Base-by-base conservation (phyloP, 2,113 vertebrate genomes). In the Paradisaea rubra region DNA sequence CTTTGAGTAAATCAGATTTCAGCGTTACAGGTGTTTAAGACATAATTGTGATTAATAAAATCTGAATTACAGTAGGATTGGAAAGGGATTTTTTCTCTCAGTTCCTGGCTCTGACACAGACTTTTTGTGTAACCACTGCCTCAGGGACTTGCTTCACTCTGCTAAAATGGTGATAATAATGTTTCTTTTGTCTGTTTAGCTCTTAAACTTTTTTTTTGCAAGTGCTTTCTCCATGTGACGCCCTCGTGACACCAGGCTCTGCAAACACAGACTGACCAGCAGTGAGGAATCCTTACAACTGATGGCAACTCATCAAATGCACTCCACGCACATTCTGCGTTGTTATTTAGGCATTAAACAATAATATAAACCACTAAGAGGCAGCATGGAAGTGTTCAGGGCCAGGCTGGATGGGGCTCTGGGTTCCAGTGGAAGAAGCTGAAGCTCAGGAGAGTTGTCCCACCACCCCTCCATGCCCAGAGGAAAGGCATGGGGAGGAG, bases 381-480 rank as follows among this genome's bases (percentile, higher is more conserved):
- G 54, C n/a, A 35, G 16, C 25, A 4, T 14, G 31, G 47, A 23
- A 33, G 27, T 8, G 41, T 27, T 35, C 63, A 69, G 49, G 47
- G 30, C 30, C 41, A 20, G 42, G 71, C 16, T 83, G 79, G 35
- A 33, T 2, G 20, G 11, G 1, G 13, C 8, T 81, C 33, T 27
- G 52, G 0, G n/a, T 15, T 31, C 10, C 14, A 7, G 12, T 4
- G 49, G 79, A 13, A 45, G 47, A 59, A 69, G 24, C 10, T 42
- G 61, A 31, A 72, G 22, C 30, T 66, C 47, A 41, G 60, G 15
- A 3, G 11, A 85, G 30, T 20, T 64, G 31, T 24, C 56, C 45
- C 70, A 79, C 7, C 11, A 37, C 5, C 6, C 19, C 8, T 35
- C 53, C 37, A 10, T 0, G 1, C 1, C 8, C 42, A 28, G 30